Evolutionary conservation across 37 sponge, comb jelly and placozoan genomes (phyloP), one percentile per base, ranked within the genome.

Genomic region (Agelas oroides): DNA sequence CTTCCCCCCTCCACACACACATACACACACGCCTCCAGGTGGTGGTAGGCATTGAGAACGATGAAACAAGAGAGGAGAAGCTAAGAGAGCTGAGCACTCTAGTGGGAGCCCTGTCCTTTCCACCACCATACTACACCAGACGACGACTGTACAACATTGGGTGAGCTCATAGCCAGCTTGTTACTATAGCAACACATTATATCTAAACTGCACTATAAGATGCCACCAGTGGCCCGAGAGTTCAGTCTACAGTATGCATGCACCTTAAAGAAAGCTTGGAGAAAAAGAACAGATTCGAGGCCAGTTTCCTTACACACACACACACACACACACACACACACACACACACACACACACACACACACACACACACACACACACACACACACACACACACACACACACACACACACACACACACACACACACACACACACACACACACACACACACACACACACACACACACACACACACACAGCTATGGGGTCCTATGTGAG

Each of bases 401-500:
- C 38, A 90, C 46, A 12, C 46, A 3, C 46, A 3, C 46, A 3
- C 46, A 46, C 3, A 46, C 46, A 46, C 46, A 46, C 8, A 8
- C 46, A 46, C 46, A 8, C 46, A 76, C 59, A 55, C 61, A 55
- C 59, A 55, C 24, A 79, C 80, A 3, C 46, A 12, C 46, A 3
- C 46, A 3, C 46, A 3, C 46, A 46, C 3, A 46, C 46, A 46
- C 46, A 46, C 8, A 8, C 46, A 46, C 46, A 8, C 46, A 76
- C 59, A 55, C 61, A 55, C 59, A 55, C 24, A 79, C 80, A 67
- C 53, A 21, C 20, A 2, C 8, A 46, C 30, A 0, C 38, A 90
- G 90, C 32, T 90, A 90, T 70, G 62, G 63, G n/a, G 16, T 70
- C 24, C 53, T 90, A 58, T 84, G 90, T 79, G 90, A 79, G 17